Evolutionary conservation across 2,888 invertebrate genomes (phyloP), one percentile per base, ranked within the genome.

Genomic region (Protula sp.): DNA sequence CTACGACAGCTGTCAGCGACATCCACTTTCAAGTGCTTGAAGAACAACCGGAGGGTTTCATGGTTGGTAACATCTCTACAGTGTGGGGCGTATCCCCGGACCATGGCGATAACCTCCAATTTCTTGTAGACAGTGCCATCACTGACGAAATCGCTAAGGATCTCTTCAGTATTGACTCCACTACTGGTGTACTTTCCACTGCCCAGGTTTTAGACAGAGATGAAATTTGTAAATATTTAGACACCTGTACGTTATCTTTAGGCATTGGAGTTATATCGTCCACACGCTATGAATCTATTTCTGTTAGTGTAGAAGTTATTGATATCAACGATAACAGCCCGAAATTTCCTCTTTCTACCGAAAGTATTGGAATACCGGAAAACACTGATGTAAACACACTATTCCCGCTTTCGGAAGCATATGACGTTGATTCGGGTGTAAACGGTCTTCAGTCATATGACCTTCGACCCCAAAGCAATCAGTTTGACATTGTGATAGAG

Each of bases 321-420:
- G 68, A 68, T 51, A 54, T 60, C 38, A 68, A 68, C 50, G 68
- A 68, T 62, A 65, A 68, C 60, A 57, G 31, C 5, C 68, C 68
- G 9, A 26, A 30, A 3, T 68, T 68, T 53, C 65, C 66, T 4
- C 53, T 63, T 47, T 9, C 27, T n/a, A 19, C 24, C 3, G 48
- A 65, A 14, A 48, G 45, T 19, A 61, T 59, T 45, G 30, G 47
- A 30, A 61, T 67, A n/a, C 56, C 64, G 3, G 68, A 68, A 47
- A 58, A 58, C n/a, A 60, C 60, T 1, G 55, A 27, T 5, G 22
- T 54, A 0, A 64, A 61, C 9, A 51, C 64, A 2, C 52, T 51
- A 27, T 54, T 64, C 45, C 31, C 53, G 24, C 47, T 68, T 2
- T 67, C 65, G 1, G 54, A 61, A 1, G 67, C 68, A 4, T 14